Percentiles rank a stretch among this genome's conserved stretches.
Evolutionary conservation across 2,888 invertebrate species (phyloP).

Genomic region (Eretmocerus hayati): DNA sequence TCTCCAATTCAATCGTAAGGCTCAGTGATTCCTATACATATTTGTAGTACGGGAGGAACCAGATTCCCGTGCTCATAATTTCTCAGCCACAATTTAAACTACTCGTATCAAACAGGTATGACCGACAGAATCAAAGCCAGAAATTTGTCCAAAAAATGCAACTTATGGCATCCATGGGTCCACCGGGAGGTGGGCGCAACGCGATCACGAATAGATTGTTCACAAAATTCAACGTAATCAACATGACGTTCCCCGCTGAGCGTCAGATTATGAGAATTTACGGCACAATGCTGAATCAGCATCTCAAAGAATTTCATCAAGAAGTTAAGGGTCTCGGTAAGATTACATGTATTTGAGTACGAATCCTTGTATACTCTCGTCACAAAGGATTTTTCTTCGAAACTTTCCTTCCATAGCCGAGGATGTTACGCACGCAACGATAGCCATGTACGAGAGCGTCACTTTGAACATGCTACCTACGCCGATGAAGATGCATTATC

Average conservation of each 20-base stretch:
- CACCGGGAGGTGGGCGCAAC: conserved; percentile 80
- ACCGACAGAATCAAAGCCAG: conserved; percentile 68
- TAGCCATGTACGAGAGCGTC: conserved; percentile 71
- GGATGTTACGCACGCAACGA: conserved; percentile 65
- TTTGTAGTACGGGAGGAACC: too few species aligned
- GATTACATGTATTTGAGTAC: conserved; percentile 3
- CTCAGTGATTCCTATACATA: too few species aligned
- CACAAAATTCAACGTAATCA: conserved; percentile 68
- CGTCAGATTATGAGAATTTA: conserved; percentile 73
- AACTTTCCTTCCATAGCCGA: conserved; percentile 46
- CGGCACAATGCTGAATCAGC: conserved; percentile 76
- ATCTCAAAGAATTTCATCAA: conserved; percentile 68
- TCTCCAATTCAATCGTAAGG: too few species aligned
- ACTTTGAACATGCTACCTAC: conserved; percentile 73
- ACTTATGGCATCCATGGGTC: conserved; percentile 75
- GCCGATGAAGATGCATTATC: conserved; percentile 82
- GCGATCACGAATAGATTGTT: conserved; percentile 70
- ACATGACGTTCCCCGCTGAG: conserved; percentile 77
- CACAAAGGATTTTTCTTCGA: too few species aligned
- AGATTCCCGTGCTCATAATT: too few species aligned
- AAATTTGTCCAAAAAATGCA: conserved; percentile 75
- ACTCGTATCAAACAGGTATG: conserved; percentile 53
- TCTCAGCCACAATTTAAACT: too few species aligned
- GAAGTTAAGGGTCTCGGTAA: conserved; percentile 68
- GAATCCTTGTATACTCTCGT: neutral